Evolutionary conservation across 2,797 vertebrate species (phyloP), one percentile per base, ranked within the genome.

Genomic region (Spondyliosoma cantharus): DNA sequence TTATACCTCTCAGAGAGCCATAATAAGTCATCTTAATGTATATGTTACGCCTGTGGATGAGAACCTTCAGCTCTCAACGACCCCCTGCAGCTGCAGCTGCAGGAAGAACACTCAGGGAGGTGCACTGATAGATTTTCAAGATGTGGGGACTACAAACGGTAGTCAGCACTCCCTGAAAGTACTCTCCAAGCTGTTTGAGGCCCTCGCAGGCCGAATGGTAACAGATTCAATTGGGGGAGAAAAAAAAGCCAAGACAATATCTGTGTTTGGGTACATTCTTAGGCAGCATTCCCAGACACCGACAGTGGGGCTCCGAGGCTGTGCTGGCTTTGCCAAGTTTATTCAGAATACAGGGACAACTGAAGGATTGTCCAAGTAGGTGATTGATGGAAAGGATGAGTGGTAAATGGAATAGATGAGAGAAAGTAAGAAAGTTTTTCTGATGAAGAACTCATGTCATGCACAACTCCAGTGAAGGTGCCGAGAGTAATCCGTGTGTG

Each of bases 51-150:
- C 74, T 87, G 68, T 46, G 19, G 68, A 90, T 81, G 74, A 61
- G 59, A 87, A 80, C 69, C 56, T 74, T 68, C 46, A 59, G 80
- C 87, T 84, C 66, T 76, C 37, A 78, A 76, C 25, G 19, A 76
- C 86, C 88, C 85, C 89, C 87, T 72, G 87, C 85, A 89, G 85
- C 84, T 62, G 75, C 69, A 81, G 81, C 87, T 82, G 65, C 24
- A 82, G 78, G 53, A 76, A 59, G 67, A 84, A 75, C 71, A 75
- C 66, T 15, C 48, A 66, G 69, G 53, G 58, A 81, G 70, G 79
- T 32, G 60, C 58, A 52, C 60, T 93, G 91, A 95, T 93, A 62
- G 78, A 70, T 91, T 94, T 92, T 93, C 91, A 93, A 94, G 91
- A 91, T 85, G 87, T 65, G 62, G 32, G 25, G 54, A 71, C 78